Evolutionary conservation across 92 coral and sea anemone species (phyloP).

Genomic region (Diadumene lineata): DNA sequence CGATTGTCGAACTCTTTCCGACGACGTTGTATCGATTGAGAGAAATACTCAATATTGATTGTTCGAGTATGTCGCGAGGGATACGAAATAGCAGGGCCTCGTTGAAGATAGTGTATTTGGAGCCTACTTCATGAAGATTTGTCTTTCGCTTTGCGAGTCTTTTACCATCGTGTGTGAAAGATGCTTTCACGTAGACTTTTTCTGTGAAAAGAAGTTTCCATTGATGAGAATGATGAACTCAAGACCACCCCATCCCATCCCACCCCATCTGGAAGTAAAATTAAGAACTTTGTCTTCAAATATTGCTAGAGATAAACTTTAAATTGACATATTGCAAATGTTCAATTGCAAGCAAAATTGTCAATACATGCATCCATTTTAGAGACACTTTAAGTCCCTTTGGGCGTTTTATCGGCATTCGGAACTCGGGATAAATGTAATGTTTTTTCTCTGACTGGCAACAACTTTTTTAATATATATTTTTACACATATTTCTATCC

Average conservation of each 20-base stretch:
- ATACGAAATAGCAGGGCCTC: constrained; percentile 84
- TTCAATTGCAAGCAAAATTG: no score
- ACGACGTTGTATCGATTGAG: constrained; percentile 80
- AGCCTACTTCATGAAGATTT: constrained; percentile 65
- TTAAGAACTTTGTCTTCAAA: no score
- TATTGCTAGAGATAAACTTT: no score
- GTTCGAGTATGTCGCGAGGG: constrained; percentile 56
- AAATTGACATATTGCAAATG: no score
- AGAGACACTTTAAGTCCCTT: no score
- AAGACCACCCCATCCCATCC: not conserved
- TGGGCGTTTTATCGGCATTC: no score
- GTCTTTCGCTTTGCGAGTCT: constrained; percentile 74
- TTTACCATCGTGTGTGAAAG: constrained; percentile 49
- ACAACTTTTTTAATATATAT: no score
- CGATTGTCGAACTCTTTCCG: constrained; percentile 76
- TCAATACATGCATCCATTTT: no score
- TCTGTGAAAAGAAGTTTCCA: constrained; percentile 40
- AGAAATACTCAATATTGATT: constrained; percentile 59
- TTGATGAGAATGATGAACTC: not conserved
- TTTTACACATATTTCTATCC: no score
- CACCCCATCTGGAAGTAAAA: no score
- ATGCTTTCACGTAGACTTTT: constrained; percentile 75
- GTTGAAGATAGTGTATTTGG: constrained; percentile 73
- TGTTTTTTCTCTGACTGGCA: no score
- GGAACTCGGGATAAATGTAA: no score